Evolutionary conservation across 2,888 invertebrate genomes (phyloP), one percentile per base, ranked within the genome.

Genomic region (Drosophila neonasuta): DNA sequence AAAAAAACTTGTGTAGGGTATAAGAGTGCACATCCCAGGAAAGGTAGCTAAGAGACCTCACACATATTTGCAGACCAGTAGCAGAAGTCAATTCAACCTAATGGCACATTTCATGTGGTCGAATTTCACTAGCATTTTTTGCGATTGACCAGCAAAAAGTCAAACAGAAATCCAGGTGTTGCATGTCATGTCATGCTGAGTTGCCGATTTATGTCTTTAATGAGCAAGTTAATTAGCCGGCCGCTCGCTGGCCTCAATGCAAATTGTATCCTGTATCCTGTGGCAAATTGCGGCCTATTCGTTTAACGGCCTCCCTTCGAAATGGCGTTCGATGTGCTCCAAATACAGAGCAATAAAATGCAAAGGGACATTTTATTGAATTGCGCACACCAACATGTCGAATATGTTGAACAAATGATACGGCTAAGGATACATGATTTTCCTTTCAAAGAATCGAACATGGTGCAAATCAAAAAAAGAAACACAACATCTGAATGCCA

Each of bases 211-310:
- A 76, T 68, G 61, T 62, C 72, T 70, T 76, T 78, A 82, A 85
- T 82, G 79, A 70, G 70, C 73, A 66, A 68, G 77, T 69, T 77
- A 82, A 85, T 82, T 85, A 79, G 69, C 60, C 60, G 52, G 36
- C 36, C 51, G 61, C 32, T 50, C 29, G 48, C 61, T 30, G 56
- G 48, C 39, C 42, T 20, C 45, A 44, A 68, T 61, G 56, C 61
- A 64, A 71, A 74, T 68, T 68, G 68, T 71, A 60, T 71, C 39
- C 54, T 44, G 24, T 39, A 39, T 39, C 34, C 63, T 68, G 51
- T 39, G 46, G 55, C 52, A 67, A 74, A 76, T 64, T 68, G 75
- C 52, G n/a, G 46, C 29, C 56, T 30, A 76, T 76, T 76, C 51
- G 57, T 36, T 69, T 66, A 70, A 59, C 59, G 51, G 39, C 75